phyloP scores from a whole-genome alignment of 2,888 invertebrate species.

The Myopa testacea region DNA sequence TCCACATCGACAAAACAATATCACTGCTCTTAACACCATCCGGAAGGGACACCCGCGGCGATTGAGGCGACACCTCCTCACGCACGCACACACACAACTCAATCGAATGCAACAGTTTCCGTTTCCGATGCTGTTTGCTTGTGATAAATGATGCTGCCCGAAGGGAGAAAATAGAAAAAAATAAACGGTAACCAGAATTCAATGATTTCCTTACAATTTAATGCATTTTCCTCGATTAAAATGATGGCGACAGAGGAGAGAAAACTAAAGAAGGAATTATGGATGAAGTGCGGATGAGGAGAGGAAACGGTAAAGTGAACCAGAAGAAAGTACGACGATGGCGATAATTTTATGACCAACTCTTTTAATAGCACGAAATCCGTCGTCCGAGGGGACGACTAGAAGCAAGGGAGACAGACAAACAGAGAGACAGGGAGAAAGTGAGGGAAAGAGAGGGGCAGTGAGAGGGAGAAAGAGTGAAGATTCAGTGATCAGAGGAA shows the following conservation, averaged over 20 bases:
- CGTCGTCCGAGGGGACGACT: no score
- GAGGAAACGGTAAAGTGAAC: no score
- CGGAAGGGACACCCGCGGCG: conserved; percentile 17
- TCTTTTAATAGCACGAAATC: no score
- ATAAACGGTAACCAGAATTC: not conserved
- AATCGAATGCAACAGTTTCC: conserved; percentile 37
- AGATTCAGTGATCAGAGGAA: no score
- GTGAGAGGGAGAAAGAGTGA: no score
- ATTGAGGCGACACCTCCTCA: not conserved
- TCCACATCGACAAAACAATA: no score
- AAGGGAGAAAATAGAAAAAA: not conserved
- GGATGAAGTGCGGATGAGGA: no score
- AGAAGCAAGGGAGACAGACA: no score
- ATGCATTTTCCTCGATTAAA: conserved; percentile 5
- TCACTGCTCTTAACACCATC: no score
- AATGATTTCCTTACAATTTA: conserved; percentile 29
- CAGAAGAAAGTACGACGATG: no score
- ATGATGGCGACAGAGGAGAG: not conserved
- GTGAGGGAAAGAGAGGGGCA: no score
- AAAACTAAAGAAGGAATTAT: not conserved
- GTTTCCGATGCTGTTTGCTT: conserved; percentile 32
- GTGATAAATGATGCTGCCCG: conserved; percentile 27
- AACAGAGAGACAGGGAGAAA: not conserved
- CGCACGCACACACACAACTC: conserved; percentile 14
- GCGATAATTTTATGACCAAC: no score